A percentile compares a stretch with the other conserved stretches of the same genome.
These are phyloP conservation scores for Sceloporus tristichus DNA, from an alignment of 2,113 vertebrate species.

Conservation along the genomic window DNA sequence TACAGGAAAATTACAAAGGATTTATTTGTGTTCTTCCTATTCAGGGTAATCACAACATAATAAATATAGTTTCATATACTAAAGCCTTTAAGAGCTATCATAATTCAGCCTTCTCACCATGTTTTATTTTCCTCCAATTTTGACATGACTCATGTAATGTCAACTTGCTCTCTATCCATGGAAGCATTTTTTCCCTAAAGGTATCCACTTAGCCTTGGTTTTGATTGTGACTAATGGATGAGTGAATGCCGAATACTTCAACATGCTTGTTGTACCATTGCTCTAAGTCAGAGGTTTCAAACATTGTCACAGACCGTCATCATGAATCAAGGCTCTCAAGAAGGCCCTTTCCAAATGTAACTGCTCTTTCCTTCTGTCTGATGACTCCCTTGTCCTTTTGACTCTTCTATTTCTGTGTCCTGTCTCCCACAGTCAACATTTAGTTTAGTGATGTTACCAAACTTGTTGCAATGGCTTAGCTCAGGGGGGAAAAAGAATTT, in stretches of 20 bases:
- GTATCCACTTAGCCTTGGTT: constrained; percentile 22
- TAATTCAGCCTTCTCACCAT: neutral
- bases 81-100: constrained; percentile 31
- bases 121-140: constrained; percentile 5
- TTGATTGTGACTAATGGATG: constrained; percentile 11
- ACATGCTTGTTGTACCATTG: neutral
- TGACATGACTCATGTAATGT: neutral
- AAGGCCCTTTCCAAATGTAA: neutral
- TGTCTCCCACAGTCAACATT: neutral
- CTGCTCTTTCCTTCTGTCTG: constrained; percentile 2
- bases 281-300: neutral
- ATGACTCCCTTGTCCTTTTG: neutral
- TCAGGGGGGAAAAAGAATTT: neutral
- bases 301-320: neutral
- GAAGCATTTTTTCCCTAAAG: neutral
- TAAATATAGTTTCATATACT: constrained; percentile 13
- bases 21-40: constrained; percentile 29
- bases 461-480: neutral
- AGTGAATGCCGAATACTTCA: neutral
- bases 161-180: neutral
- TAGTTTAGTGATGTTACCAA: neutral
- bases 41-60: constrained; percentile 31
- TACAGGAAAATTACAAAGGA: constrained; percentile 10
- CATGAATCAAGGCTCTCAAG: neutral
- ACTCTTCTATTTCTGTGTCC: neutral